These are phyloP conservation scores for Antennarius striatus DNA, from an alignment of 2,113 vertebrate genomes.

Conservation along the genomic window DNA sequence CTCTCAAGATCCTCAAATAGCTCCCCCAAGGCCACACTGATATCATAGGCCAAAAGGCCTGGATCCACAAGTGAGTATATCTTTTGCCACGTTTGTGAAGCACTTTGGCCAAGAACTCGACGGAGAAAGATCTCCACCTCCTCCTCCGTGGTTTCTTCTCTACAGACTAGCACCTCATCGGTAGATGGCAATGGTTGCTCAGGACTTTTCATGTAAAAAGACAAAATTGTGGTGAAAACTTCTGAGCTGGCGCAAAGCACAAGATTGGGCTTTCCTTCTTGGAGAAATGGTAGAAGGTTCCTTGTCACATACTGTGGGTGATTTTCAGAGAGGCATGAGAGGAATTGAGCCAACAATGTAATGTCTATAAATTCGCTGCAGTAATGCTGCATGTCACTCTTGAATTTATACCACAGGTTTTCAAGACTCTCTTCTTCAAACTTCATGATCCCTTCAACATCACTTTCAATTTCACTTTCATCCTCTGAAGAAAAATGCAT, in stretches of 20 bases:
- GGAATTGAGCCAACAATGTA: constrained; percentile 58
- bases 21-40: constrained; percentile 72
- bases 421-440: constrained; percentile 43
- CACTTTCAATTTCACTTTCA: constrained; percentile 7
- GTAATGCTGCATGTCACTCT: constrained; percentile 55
- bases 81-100: constrained; percentile 57
- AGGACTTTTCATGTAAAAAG: constrained; percentile 66
- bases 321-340: constrained; percentile 60
- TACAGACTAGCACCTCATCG: constrained; percentile 81
- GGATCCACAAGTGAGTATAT: constrained; percentile 78
- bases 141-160: constrained; percentile 74
- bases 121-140: constrained; percentile 81
- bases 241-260: constrained; percentile 72
- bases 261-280: constrained; percentile 74
- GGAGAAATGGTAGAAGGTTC: constrained; percentile 58
- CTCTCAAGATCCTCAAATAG: constrained; percentile 67
- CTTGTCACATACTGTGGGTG: constrained; percentile 53
- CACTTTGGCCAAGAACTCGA: constrained; percentile 66
- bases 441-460: not conserved
- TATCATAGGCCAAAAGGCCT: constrained; percentile 78
- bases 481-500: constrained; percentile 55
- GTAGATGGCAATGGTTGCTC: constrained; percentile 70
- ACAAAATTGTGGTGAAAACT: constrained; percentile 67
- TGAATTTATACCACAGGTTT: constrained; percentile 73
- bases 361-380: constrained; percentile 70